Evolutionary conservation across 2,797 vertebrate species (phyloP).

Genomic region (Buphagus erythrorhynchus): DNA sequence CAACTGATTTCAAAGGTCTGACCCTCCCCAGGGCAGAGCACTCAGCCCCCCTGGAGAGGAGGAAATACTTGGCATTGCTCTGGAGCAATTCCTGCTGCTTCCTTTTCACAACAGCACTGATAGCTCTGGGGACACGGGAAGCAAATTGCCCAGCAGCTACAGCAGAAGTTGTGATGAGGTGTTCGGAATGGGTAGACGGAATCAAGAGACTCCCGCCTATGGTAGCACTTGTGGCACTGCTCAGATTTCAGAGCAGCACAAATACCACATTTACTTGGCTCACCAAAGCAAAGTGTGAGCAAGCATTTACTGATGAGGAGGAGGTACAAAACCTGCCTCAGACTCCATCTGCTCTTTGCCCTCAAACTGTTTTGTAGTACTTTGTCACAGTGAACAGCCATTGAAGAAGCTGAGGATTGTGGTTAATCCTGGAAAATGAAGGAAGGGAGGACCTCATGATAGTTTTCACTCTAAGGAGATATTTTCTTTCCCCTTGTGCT

Average conservation of each 20-base stretch:
- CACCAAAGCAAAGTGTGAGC: not conserved
- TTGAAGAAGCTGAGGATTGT: not conserved
- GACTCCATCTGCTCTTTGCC: not conserved
- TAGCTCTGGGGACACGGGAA: not conserved
- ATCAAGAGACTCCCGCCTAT: not conserved
- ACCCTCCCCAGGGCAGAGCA: not conserved
- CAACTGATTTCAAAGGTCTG: slow-evolving; percentile 9
- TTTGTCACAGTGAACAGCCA: not conserved
- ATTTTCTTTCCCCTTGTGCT: slow-evolving; percentile 59
- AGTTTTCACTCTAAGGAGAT: slow-evolving; percentile 42
- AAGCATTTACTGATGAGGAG: not conserved
- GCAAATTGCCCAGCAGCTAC: not conserved
- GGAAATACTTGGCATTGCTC: not conserved
- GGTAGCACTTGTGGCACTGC: not conserved
- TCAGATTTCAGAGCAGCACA: not conserved
- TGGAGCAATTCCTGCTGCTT: not conserved
- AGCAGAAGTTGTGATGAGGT: not conserved
- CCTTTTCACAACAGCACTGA: not conserved
- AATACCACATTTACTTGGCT: not conserved
- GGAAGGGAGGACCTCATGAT: slow-evolving; percentile 16
- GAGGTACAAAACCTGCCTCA: not conserved
- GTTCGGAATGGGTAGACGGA: not conserved
- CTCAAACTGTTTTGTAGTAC: not conserved
- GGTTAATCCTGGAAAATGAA: slow-evolving; percentile 27
- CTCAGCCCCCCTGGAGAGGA: not conserved